phyloP scores from a whole-genome alignment of 1,140 invertebrate genomes.

The Formica exsecta region DNA sequence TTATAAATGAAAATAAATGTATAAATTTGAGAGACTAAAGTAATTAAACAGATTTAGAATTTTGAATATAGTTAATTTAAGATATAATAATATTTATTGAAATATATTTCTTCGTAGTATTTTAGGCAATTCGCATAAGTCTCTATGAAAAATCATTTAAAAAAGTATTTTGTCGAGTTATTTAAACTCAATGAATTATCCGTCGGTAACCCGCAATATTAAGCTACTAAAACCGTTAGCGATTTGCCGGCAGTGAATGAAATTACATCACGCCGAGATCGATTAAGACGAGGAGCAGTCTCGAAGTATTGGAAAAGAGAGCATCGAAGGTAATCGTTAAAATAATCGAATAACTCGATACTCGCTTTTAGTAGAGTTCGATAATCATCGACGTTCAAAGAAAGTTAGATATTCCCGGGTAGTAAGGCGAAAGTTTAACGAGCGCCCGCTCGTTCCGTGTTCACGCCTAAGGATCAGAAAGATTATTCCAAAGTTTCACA shows the following conservation, averaged over 20 bases:
- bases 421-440: conserved; percentile 79
- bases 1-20: conserved; percentile 15
- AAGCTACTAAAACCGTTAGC: conserved; percentile 40
- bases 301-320: conserved; percentile 38
- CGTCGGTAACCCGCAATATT: conserved; percentile 16
- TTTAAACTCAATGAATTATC: conserved; percentile 6
- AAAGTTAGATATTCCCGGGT: conserved; percentile 77
- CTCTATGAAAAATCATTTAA: neutral
- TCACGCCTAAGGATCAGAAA: conserved; percentile 58
- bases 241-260: conserved; percentile 44
- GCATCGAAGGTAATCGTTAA: conserved; percentile 66
- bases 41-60: conserved; percentile 16
- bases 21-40: neutral
- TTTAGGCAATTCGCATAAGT: conserved; percentile 1
- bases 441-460: conserved; percentile 74
- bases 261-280: conserved; percentile 64
- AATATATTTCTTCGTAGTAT: too few species aligned
- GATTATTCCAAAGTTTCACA: conserved; percentile 28
- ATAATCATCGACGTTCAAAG: conserved; percentile 79
- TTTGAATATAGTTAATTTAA: neutral
- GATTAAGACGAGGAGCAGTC: conserved; percentile 47
- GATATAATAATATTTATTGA: too few species aligned
- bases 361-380: conserved; percentile 53
- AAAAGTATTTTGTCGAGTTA: neutral
- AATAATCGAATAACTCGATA: conserved; percentile 74